Evolutionary conservation across 2,888 invertebrate species (phyloP), one percentile per base, ranked within the genome.

Genomic region (Doris montereyensis): DNA sequence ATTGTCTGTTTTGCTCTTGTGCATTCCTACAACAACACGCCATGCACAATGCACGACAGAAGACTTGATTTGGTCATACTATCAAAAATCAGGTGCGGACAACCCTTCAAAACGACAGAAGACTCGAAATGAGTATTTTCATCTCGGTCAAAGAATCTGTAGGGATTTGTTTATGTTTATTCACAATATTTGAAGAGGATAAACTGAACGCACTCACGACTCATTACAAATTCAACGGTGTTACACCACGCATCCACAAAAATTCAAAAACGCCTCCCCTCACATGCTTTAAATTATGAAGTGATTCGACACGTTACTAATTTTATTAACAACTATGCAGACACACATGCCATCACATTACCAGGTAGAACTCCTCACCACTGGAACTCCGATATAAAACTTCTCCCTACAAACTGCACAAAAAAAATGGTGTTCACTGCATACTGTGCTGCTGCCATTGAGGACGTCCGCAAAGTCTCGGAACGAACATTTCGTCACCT

Each of bases 271-370:
- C 13, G 28, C 5, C n/a, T 67, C 5, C 72, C 52, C 21, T n/a
- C 57, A 52, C 65, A 30, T n/a, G 58, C 58, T 4, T 67, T 80
- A n/a, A 67, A 10, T 8, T 72, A 41, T 67, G 60, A 67, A 21
- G 82, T 78, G 58, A 77, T 41, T 58, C 28, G 62, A 1, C 13
- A 30, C 10, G 79, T 76, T 34, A 74, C 78, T 58, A 26, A 32
- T 4, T 84, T 80, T 57, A 76, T 79, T 13, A n/a, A 30, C 26
- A 74, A 79, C 8, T 81, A 67, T 76, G 81, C 80, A 5, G 72
- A 81, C 26, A 75, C 35, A 10, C 74, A 82, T 80, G 82, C 79
- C 32, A 26, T 82, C 13, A 1, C 28, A 34, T 35, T 82, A 3
- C 82, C 81, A 17, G 82, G 82, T 8, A 52, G 81, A 8, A 70